Evolutionary conservation across 2,888 invertebrate genomes (phyloP).

Genomic region (Pyrrhosoma nymphula): DNA sequence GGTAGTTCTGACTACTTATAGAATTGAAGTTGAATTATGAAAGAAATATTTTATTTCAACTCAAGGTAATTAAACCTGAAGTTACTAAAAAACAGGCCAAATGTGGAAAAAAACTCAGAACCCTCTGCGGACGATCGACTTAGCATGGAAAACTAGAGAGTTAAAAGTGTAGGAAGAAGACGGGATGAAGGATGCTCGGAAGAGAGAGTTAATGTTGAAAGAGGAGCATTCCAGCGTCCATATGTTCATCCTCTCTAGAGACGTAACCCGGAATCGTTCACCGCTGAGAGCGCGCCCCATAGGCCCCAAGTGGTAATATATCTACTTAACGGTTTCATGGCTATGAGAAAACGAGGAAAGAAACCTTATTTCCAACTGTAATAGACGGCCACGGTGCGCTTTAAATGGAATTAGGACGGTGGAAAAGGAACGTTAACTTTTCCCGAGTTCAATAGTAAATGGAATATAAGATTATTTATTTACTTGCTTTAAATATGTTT

Average conservation of each 20-base stretch:
- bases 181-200: not conserved
- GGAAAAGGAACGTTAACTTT: no score
- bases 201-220: not conserved
- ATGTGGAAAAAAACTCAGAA: not conserved
- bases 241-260: not conserved
- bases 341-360: not conserved
- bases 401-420: not conserved
- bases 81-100: not conserved
- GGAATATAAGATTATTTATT: not conserved
- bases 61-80: not conserved
- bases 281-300: not conserved
- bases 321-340: constrained; percentile 39
- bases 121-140: not conserved
- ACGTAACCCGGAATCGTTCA: constrained; percentile 31
- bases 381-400: not conserved
- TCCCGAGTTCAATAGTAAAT: not conserved
- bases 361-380: not conserved
- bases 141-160: not conserved
- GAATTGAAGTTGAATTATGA: no score
- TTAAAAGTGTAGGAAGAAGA: not conserved
- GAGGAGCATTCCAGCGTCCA: not conserved
- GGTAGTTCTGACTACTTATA: no score
- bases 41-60: not conserved
- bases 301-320: not conserved
- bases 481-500: no score